Evolutionary conservation across 2,888 invertebrate species (phyloP).

Genomic region (Coleophora flavipennella): DNA sequence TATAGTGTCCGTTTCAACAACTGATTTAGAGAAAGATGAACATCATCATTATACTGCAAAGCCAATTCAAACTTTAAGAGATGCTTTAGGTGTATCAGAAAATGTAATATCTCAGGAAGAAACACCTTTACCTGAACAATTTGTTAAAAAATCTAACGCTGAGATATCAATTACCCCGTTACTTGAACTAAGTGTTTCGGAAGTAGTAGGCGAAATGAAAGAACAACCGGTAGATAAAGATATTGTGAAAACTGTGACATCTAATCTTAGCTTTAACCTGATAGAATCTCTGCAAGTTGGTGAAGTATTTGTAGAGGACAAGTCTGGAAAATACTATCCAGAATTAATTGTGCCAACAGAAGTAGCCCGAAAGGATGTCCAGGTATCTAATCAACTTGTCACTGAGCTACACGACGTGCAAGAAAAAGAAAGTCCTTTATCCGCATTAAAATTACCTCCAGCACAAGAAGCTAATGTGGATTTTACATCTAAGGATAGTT

Average conservation of each 20-base stretch:
- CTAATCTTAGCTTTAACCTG: slow-evolving; percentile 75
- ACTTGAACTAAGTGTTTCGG: slow-evolving; percentile 76
- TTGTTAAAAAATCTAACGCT: slow-evolving; percentile 67
- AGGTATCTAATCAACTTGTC: slow-evolving; percentile 76
- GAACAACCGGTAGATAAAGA: slow-evolving; percentile 68
- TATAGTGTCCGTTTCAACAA: slow-evolving; percentile 58
- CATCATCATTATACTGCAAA: slow-evolving; percentile 64
- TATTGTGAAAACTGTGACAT: slow-evolving; percentile 47
- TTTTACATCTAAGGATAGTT: slow-evolving; percentile 74
- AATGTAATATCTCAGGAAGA: slow-evolving; percentile 75
- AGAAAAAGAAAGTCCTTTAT: slow-evolving; percentile 78
- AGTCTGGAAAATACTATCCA: slow-evolving; percentile 84
- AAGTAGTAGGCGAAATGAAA: slow-evolving; percentile 74
- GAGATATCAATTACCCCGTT: slow-evolving; percentile 73
- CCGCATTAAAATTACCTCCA: slow-evolving; percentile 72
- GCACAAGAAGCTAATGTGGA: slow-evolving; percentile 74
- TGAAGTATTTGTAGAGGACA: slow-evolving; percentile 79
- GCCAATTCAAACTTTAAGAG: slow-evolving; percentile 71
- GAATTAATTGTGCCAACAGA: slow-evolving; percentile 86
- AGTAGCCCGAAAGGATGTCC: slow-evolving; percentile 76
- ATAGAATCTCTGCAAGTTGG: slow-evolving; percentile 77
- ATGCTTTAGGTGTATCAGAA: slow-evolving; percentile 78
- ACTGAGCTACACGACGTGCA: slow-evolving; percentile 77
- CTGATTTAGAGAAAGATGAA: slow-evolving; percentile 47
- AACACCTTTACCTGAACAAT: slow-evolving; percentile 60